phyloP scores from a whole-genome alignment of 2,888 invertebrate species.

The Epinotia demarniana region DNA sequence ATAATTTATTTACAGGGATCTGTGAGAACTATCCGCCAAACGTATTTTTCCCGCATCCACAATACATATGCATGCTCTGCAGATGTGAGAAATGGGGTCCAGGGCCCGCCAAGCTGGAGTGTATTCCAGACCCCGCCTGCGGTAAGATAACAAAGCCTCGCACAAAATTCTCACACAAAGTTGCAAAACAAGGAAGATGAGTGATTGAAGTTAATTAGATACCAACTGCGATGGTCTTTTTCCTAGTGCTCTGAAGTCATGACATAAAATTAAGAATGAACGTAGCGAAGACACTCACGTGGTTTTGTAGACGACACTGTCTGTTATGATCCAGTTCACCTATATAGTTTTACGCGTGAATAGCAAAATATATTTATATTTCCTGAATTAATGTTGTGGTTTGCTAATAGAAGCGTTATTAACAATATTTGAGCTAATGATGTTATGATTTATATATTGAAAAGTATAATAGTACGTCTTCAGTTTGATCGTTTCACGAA shows the following conservation, averaged over 20 bases:
- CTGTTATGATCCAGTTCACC: not conserved
- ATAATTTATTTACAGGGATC: not conserved
- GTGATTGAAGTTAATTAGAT: too few species aligned
- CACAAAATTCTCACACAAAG: too few species aligned
- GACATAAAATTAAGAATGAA: not conserved
- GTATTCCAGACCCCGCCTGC: conserved; percentile 60
- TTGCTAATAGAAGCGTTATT: not conserved
- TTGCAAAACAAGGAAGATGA: too few species aligned
- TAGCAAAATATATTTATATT: not conserved
- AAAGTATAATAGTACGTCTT: not conserved
- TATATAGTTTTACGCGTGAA: not conserved
- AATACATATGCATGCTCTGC: conserved; percentile 62
- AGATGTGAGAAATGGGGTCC: conserved; percentile 54
- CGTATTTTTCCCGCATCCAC: conserved; percentile 67
- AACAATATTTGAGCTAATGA: not conserved
- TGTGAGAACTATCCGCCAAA: conserved; percentile 64
- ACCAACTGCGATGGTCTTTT: too few species aligned
- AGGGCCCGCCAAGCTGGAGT: conserved; percentile 54
- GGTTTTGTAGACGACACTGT: not conserved
- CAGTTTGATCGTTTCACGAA: too few species aligned
- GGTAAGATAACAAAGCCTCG: conserved; percentile 52
- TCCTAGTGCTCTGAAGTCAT: too few species aligned
- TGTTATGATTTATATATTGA: not conserved
- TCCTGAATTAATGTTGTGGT: not conserved
- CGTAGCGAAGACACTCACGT: not conserved